Conservation (phyloP, 2,888 invertebrate species). For the Nebria brevicollis region DNA sequence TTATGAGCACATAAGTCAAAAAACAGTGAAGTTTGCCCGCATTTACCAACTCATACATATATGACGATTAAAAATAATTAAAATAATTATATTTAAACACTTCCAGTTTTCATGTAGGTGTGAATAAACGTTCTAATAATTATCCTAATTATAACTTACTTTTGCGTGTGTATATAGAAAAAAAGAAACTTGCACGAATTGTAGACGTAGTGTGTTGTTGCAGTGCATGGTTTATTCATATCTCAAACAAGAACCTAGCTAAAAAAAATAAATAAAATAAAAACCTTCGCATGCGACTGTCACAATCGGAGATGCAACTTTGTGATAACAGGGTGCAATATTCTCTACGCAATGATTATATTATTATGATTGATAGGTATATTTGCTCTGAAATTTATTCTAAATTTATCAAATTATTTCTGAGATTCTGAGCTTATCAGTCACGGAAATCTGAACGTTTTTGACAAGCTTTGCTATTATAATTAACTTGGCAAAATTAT, state of each 20-base stretch:
- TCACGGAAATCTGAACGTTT: background rate
- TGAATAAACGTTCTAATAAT: background rate
- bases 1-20: constrained; percentile 2
- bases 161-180: background rate
- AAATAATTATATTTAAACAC: constrained; percentile 21
- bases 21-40: background rate
- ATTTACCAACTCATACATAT: constrained; percentile 1
- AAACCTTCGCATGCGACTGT: background rate
- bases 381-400: background rate
- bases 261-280: constrained; percentile 11
- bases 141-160: background rate
- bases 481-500: no score
- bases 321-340: background rate
- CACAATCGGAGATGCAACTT: background rate
- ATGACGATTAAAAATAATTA: constrained; percentile 11
- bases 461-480: background rate
- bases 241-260: background rate
- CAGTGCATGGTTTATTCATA: constrained; percentile 19
- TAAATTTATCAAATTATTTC: background rate
- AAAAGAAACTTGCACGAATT: background rate
- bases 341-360: background rate
- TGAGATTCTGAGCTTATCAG: background rate
- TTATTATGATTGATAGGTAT: background rate
- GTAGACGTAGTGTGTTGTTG: background rate
- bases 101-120: constrained; percentile 4